phyloP scores from a whole-genome alignment of 2,888 invertebrate species.

The Dryomyza anilis region DNA sequence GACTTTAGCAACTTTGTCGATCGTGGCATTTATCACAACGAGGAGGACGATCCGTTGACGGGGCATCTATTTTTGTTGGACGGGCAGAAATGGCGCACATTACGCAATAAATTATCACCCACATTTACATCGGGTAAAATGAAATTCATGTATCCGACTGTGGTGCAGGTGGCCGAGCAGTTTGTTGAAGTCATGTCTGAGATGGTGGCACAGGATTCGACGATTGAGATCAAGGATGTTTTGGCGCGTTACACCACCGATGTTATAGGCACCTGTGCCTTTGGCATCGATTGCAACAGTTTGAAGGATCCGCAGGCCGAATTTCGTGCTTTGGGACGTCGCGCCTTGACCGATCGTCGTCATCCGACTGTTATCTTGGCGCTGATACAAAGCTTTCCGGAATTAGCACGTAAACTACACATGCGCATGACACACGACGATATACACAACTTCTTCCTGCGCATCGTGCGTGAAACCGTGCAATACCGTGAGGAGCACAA shows the following conservation, averaged over 20 bases:
- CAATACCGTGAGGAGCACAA: constrained; percentile 50
- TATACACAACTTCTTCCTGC: constrained; percentile 42
- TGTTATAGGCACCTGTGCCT: constrained; percentile 59
- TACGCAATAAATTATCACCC: constrained; percentile 61
- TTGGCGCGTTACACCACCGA: constrained; percentile 55
- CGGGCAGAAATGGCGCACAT: constrained; percentile 59
- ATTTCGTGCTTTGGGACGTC: constrained; percentile 49
- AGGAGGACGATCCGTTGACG: constrained; percentile 56
- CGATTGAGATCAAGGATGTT: constrained; percentile 60
- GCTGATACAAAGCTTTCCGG: constrained; percentile 34
- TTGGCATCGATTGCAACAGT: constrained; percentile 60
- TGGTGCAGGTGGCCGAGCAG: constrained; percentile 37
- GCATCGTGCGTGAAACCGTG: constrained; percentile 58
- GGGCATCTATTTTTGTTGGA: constrained; percentile 55
- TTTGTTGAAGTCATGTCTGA: constrained; percentile 41
- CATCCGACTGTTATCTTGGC: constrained; percentile 26
- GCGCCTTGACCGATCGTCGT: constrained; percentile 35
- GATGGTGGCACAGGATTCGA: too few relatives aligned
- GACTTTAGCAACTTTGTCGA: constrained; percentile 57
- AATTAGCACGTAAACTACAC: constrained; percentile 31
- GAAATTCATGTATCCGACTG: constrained; percentile 47
- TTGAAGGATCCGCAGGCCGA: constrained; percentile 52
- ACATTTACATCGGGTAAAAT: constrained; percentile 52
- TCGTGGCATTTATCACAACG: constrained; percentile 52
- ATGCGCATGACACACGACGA: constrained; percentile 35